Evolutionary conservation across 2,113 vertebrate species (phyloP).

Genomic region (Oxygymnocypris stewartii): DNA sequence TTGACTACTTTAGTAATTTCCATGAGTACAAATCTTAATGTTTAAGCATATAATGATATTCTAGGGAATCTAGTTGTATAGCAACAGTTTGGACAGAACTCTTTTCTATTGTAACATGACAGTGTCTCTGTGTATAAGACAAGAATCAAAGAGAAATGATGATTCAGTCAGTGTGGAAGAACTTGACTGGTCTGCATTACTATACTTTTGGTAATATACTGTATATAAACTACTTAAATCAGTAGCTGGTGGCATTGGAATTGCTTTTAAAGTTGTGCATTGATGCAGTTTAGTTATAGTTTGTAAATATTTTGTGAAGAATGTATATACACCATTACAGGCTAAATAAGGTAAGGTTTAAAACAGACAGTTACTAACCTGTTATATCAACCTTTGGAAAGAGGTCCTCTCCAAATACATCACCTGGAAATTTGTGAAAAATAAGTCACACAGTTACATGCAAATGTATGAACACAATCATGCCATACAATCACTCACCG

Average conservation of each 20-base stretch:
- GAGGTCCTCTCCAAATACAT: conserved; percentile 91
- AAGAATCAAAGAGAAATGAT: too few relatives aligned
- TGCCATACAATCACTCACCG: conserved; percentile 71
- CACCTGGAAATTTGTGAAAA: conserved; percentile 71
- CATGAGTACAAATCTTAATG: too few relatives aligned
- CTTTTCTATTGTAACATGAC: too few relatives aligned
- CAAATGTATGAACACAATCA: neutral
- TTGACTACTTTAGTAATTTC: too few relatives aligned
- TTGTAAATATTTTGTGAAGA: neutral
- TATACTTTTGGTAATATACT: too few relatives aligned
- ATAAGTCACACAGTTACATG: neutral
- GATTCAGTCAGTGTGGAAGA: too few relatives aligned
- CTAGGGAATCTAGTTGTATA: too few relatives aligned
- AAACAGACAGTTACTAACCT: conserved; percentile 72
- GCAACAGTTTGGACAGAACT: too few relatives aligned
- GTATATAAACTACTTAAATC: neutral
- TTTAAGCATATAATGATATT: too few relatives aligned
- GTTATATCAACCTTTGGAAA: conserved; percentile 85
- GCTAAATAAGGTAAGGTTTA: neutral
- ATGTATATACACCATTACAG: neutral
- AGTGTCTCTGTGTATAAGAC: too few relatives aligned
- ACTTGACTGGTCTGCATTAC: too few relatives aligned
- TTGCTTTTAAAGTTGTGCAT: neutral
- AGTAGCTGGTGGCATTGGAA: neutral
- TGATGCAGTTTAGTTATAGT: neutral